Conservation (phyloP, 2,888 invertebrate species). For the Caenorhabditis sp. region DNA sequence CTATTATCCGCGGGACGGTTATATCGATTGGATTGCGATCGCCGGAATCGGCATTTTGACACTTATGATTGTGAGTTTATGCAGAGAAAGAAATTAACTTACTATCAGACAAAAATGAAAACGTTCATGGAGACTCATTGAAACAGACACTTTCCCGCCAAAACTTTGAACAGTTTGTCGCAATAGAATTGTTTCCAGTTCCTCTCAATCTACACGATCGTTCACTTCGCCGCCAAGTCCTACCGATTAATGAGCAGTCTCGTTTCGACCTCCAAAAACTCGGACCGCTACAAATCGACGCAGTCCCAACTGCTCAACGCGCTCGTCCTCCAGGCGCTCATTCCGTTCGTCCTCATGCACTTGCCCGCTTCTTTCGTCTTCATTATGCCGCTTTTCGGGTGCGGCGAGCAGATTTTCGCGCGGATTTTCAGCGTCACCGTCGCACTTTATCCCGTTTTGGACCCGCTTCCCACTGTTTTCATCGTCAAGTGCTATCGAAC, state of each 20-base stretch:
- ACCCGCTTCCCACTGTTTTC: constrained; percentile 31
- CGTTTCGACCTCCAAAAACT: background rate
- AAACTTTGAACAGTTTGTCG: constrained; percentile 2
- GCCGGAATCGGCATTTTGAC: no score
- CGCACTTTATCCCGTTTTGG: constrained; percentile 14
- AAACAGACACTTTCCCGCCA: no score
- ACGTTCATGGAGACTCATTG: no score
- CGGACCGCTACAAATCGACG: background rate
- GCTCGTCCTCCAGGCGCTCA: constrained; percentile 12
- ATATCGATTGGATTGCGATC: background rate
- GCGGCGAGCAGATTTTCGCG: background rate
- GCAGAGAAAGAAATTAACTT: no score
- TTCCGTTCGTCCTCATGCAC: constrained; percentile 13
- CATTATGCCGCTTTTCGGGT: background rate
- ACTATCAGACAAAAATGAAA: no score
- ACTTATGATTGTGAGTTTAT: no score
- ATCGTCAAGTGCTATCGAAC: background rate
- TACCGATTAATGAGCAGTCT: background rate
- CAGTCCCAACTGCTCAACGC: constrained; percentile 13
- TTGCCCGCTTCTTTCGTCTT: constrained; percentile 10
- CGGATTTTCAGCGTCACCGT: background rate
- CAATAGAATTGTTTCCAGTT: background rate
- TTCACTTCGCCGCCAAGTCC: constrained; percentile 7
- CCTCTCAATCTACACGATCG: background rate
- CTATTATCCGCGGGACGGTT: background rate